phyloP scores from a whole-genome alignment of 2,113 vertebrate genomes.

The Rhombomys opimus region DNA sequence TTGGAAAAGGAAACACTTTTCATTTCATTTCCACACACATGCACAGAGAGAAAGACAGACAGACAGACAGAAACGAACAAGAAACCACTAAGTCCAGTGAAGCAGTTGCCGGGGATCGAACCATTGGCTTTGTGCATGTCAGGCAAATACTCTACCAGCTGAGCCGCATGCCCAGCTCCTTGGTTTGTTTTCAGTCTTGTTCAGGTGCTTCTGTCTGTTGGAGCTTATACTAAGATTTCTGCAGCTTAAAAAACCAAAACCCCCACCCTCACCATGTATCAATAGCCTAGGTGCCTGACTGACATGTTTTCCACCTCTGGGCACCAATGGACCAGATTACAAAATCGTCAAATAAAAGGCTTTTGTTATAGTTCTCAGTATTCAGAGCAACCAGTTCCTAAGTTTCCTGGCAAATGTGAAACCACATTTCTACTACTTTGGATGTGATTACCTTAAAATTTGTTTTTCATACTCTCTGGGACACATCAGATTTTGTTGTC shows the following conservation, averaged over 20 bases:
- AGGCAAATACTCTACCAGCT: not conserved
- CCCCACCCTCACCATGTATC: not conserved
- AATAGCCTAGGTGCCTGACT: not conserved
- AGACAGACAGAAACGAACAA: not conserved
- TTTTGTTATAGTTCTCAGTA: not conserved
- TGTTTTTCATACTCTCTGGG: not conserved
- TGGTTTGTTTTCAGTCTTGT: not conserved
- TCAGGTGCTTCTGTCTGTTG: not conserved
- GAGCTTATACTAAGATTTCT: slow-evolving; percentile 12
- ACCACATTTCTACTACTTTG: not conserved
- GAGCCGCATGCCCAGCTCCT: not conserved
- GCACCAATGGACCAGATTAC: not conserved
- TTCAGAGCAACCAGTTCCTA: too few relatives aligned
- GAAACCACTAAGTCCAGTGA: too few relatives aligned
- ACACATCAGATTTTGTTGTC: not conserved
- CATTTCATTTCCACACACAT: not conserved
- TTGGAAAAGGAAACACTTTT: not conserved
- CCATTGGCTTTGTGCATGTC: not conserved
- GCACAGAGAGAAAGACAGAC: not conserved
- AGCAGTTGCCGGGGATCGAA: not conserved
- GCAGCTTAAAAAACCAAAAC: not conserved
- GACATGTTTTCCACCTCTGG: not conserved
- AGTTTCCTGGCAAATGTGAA: not conserved
- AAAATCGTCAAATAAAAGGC: not conserved
- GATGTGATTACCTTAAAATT: not conserved